phyloP scores from a whole-genome alignment of 1,140 invertebrate genomes.

The Bombus sibiricus region DNA sequence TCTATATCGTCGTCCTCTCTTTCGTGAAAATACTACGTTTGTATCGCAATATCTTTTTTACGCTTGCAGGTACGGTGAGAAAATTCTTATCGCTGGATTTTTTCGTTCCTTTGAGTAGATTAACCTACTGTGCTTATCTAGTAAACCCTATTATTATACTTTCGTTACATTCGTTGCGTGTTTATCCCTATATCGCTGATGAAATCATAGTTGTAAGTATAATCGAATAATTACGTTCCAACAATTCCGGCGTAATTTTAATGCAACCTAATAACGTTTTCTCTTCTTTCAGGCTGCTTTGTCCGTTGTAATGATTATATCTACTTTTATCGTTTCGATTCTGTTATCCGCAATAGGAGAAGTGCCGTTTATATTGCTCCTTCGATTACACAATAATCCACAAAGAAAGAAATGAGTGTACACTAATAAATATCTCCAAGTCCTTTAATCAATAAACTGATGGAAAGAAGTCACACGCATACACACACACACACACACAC shows the following conservation, averaged over 20 bases:
- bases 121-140: slow-evolving; percentile 82
- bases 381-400: slow-evolving; percentile 53
- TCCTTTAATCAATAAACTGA: background rate
- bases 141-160: slow-evolving; percentile 82
- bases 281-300: slow-evolving; percentile 64
- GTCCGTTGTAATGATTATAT: slow-evolving; percentile 59
- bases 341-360: slow-evolving; percentile 73
- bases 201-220: slow-evolving; percentile 74
- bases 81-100: slow-evolving; percentile 78
- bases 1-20: background rate
- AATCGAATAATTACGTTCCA: background rate
- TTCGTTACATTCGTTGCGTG: slow-evolving; percentile 68
- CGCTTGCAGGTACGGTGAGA: slow-evolving; percentile 76
- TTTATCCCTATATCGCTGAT: slow-evolving; percentile 67
- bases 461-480: background rate
- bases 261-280: background rate
- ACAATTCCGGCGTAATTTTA: background rate
- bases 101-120: slow-evolving; percentile 82
- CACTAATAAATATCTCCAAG: background rate
- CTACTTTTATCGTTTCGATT: slow-evolving; percentile 59
- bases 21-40: too few species aligned
- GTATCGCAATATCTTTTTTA: background rate
- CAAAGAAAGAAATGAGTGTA: slow-evolving; percentile 39
- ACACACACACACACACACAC: background rate
- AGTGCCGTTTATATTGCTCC: slow-evolving; percentile 73